Conservation (phyloP, 2,888 invertebrate genomes). For the Polylopha cassiicola region DNA sequence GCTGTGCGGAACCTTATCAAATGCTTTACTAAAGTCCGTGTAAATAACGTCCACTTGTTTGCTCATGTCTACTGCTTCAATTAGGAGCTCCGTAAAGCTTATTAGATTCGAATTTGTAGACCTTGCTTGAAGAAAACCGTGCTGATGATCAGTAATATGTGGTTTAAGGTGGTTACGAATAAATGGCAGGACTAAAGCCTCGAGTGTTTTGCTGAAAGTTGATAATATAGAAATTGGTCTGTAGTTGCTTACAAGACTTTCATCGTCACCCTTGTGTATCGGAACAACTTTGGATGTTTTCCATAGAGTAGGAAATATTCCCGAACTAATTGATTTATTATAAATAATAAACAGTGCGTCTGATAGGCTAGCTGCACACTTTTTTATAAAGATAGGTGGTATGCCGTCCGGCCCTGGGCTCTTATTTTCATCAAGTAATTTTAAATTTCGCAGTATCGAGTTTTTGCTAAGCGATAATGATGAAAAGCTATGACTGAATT, state of each 20-base stretch:
- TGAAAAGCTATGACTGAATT: not conserved
- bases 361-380: constrained; percentile 10
- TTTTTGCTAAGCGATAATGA: not conserved
- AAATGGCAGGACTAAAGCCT: constrained; percentile 15
- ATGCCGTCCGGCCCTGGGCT: constrained; percentile 21
- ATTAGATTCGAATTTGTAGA: constrained; percentile 23
- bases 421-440: constrained; percentile 6
- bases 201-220: constrained; percentile 22
- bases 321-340: constrained; percentile 20
- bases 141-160: constrained; percentile 10
- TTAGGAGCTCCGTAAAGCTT: constrained; percentile 11
- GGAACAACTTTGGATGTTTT: constrained; percentile 23
- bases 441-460: not conserved
- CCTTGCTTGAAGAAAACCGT: constrained; percentile 18
- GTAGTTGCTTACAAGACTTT: constrained; percentile 17
- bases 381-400: constrained; percentile 17
- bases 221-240: constrained; percentile 24
- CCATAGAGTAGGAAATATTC: constrained; percentile 22
- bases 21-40: constrained; percentile 19
- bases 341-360: constrained; percentile 15
- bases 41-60: constrained; percentile 16
- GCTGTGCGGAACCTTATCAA: constrained; percentile 12
- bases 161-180: constrained; percentile 11
- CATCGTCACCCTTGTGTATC: constrained; percentile 16
- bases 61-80: constrained; percentile 9